Conservation (phyloP, 2,797 vertebrate species). For the Smutsia gigantea region DNA sequence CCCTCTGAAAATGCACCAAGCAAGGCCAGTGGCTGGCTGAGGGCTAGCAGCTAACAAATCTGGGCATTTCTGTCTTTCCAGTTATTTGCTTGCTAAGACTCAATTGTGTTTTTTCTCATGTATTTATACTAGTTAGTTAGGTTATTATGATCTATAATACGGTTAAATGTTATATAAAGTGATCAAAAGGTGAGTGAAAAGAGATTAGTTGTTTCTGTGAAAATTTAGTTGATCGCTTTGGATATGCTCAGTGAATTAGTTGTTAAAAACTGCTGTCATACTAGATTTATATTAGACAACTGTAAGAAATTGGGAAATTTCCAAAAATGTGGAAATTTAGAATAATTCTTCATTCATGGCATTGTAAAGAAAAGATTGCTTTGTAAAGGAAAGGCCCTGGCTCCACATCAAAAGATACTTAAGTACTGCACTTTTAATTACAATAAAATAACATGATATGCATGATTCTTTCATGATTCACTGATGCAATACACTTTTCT, state of each 20-base stretch:
- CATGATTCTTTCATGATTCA: not conserved
- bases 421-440: not conserved
- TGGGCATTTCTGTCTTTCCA: not conserved
- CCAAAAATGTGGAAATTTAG: conserved; percentile 7
- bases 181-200: not conserved
- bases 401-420: not conserved
- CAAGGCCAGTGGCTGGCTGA: not conserved
- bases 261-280: not conserved
- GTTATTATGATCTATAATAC: conserved; percentile 26
- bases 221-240: not conserved
- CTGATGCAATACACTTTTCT: not conserved
- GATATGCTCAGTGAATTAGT: not conserved
- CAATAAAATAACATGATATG: not conserved
- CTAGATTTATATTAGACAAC: not conserved
- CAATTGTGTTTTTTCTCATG: conserved; percentile 12
- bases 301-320: not conserved
- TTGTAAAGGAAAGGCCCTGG: not conserved
- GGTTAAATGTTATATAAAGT: conserved; percentile 33
- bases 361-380: not conserved
- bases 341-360: not conserved
- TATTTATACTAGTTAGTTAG: conserved; percentile 1
- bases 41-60: not conserved
- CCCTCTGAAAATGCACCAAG: not conserved
- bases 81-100: not conserved
- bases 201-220: not conserved